Evolutionary conservation across 2,113 vertebrate genomes (phyloP).

Genomic region (Eublepharis macularius): DNA sequence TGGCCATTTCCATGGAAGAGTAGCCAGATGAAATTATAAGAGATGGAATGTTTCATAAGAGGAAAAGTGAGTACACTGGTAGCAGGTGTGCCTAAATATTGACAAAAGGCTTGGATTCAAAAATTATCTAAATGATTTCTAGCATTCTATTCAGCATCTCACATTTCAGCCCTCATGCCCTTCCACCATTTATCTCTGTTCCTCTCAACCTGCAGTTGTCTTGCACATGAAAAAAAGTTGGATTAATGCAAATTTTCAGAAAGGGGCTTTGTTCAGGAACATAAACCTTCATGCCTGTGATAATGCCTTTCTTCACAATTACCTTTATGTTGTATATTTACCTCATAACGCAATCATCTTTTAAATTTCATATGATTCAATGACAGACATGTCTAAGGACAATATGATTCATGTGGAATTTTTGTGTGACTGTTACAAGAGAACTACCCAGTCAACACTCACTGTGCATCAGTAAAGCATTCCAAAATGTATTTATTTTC

Average conservation of each 20-base stretch:
- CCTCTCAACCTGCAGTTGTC: conserved; percentile 2
- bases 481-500: conserved; percentile 40
- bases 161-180: neutral
- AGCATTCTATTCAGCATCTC: rapidly evolving
- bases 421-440: neutral
- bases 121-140: neutral
- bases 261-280: conserved; percentile 8
- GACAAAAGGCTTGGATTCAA: conserved; percentile 19
- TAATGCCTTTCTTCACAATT: conserved; percentile 2
- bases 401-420: conserved; percentile 22
- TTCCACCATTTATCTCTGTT: conserved; percentile 12
- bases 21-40: neutral
- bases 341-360: neutral
- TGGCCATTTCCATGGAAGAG: neutral
- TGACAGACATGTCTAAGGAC: neutral
- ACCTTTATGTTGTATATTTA: conserved; percentile 2
- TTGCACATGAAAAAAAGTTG: conserved; percentile 12
- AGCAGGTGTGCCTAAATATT: conserved; percentile 36
- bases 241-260: conserved; percentile 8
- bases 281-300: conserved; percentile 3
- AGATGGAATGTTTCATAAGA: neutral
- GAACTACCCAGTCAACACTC: neutral
- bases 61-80: neutral
- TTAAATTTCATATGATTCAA: neutral
- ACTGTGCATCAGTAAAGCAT: conserved; percentile 1